Conservation (phyloP, 1,140 invertebrate genomes). For the Tachypleus tridentatus region DNA sequence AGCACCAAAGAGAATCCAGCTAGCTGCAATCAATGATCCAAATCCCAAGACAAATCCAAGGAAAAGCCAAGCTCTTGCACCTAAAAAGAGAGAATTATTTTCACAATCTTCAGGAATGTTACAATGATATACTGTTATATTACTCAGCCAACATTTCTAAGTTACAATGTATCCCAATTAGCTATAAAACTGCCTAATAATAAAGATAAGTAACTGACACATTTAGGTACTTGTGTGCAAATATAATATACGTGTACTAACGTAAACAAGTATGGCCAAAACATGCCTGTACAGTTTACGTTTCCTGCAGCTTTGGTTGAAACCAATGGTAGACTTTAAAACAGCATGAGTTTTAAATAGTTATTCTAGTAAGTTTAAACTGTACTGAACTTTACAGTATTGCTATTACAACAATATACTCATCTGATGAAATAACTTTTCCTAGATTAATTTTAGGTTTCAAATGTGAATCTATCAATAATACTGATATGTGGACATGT, state of each 20-base stretch:
- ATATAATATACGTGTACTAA: not conserved
- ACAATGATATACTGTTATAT: not conserved
- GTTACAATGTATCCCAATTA: not conserved
- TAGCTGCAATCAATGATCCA: constrained; percentile 82
- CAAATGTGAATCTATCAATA: too few relatives aligned
- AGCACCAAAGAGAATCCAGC: constrained; percentile 82
- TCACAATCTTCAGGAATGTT: not conserved
- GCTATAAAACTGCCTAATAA: not conserved
- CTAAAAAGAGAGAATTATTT: constrained; percentile 31
- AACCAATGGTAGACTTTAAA: too few relatives aligned
- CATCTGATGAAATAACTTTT: not conserved
- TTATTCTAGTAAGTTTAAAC: not conserved
- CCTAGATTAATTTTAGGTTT: not conserved
- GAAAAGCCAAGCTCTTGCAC: constrained; percentile 89
- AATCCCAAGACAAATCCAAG: constrained; percentile 93
- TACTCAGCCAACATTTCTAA: not conserved
- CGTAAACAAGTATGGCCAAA: not conserved
- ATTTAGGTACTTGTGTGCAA: not conserved
- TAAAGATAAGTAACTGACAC: not conserved
- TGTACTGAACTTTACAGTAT: not conserved
- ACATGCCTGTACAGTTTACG: too few relatives aligned
- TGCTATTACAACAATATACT: not conserved
- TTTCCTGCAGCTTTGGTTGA: too few relatives aligned
- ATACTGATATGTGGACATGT: too few relatives aligned
- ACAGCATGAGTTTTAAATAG: not conserved